Evolutionary conservation across 2,113 vertebrate species (phyloP).

Genomic region (Nycticorax nycticorax): DNA sequence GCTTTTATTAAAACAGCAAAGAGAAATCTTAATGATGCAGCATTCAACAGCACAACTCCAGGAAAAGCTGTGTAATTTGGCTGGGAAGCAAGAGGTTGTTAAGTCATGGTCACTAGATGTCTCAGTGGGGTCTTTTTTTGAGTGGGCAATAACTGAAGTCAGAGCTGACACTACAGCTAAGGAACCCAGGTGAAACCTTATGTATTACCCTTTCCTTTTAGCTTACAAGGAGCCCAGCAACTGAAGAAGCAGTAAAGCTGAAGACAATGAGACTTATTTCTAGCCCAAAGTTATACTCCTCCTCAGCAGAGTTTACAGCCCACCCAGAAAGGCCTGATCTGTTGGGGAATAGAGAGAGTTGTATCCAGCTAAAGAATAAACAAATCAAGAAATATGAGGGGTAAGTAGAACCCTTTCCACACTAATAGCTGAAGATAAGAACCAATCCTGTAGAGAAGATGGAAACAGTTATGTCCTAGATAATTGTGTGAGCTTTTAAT

Average conservation of each 20-base stretch:
- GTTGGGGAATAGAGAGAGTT: background rate
- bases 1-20: slow-evolving; percentile 68
- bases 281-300: background rate
- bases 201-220: background rate
- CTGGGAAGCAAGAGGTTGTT: background rate
- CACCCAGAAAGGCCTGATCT: background rate
- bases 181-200: background rate
- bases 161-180: background rate
- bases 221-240: background rate
- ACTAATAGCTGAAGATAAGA: background rate
- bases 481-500: background rate
- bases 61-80: background rate
- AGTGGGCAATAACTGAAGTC: background rate
- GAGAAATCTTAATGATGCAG: slow-evolving; percentile 49
- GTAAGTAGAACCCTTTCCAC: slow-evolving; percentile 14
- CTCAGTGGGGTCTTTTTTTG: background rate
- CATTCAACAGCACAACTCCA: slow-evolving; percentile 2
- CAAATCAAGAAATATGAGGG: background rate
- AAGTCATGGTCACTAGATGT: background rate
- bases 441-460: background rate
- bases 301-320: background rate
- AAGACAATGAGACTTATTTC: background rate
- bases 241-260: background rate
- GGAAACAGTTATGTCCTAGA: background rate
- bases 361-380: background rate